A percentile compares a stretch with the other conserved stretches of the same genome.
phyloP scores from a whole-genome alignment of 2,797 vertebrate genomes.

The Urophycis tenuis region DNA sequence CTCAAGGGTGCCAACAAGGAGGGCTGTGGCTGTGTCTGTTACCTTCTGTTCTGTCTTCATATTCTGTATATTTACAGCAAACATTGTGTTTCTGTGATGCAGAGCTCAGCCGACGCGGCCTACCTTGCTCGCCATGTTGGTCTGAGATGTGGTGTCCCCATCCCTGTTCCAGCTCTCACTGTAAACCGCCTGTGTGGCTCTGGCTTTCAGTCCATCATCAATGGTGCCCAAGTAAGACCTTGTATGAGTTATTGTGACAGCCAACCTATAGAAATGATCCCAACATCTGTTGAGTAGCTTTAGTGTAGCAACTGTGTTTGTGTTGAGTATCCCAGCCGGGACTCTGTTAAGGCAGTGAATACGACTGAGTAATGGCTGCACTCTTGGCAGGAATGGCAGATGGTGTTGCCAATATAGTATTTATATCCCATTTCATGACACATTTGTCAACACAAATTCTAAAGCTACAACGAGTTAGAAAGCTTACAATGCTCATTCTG shows the following conservation, averaged over 20 bases:
- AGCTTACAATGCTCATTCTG: neutral
- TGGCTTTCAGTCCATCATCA: slow-evolving; percentile 91
- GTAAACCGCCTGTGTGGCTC: slow-evolving; percentile 95
- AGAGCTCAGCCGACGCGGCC: slow-evolving; percentile 80
- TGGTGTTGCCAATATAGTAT: too few relatives aligned
- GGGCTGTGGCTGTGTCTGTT: neutral
- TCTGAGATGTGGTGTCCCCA: slow-evolving; percentile 80
- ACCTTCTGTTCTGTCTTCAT: neutral
- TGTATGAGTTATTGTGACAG: neutral
- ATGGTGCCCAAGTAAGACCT: slow-evolving; percentile 81
- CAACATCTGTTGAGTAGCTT: neutral
- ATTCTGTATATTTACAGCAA: neutral
- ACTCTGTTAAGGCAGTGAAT: neutral
- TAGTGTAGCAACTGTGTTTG: neutral
- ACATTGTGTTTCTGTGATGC: slow-evolving; percentile 12
- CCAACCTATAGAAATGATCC: neutral
- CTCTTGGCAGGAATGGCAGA: neutral
- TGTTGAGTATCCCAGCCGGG: neutral
- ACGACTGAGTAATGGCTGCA: neutral
- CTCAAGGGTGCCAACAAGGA: neutral
- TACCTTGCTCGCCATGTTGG: slow-evolving; percentile 91
- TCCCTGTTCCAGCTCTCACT: slow-evolving; percentile 81
- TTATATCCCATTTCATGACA: neutral
- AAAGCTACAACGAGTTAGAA: too few relatives aligned
- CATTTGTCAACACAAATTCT: neutral